Percentiles rank a stretch among this genome's conserved stretches.
Conservation (phyloP, 2,113 vertebrate genomes). For the Scatophagus argus region DNA sequence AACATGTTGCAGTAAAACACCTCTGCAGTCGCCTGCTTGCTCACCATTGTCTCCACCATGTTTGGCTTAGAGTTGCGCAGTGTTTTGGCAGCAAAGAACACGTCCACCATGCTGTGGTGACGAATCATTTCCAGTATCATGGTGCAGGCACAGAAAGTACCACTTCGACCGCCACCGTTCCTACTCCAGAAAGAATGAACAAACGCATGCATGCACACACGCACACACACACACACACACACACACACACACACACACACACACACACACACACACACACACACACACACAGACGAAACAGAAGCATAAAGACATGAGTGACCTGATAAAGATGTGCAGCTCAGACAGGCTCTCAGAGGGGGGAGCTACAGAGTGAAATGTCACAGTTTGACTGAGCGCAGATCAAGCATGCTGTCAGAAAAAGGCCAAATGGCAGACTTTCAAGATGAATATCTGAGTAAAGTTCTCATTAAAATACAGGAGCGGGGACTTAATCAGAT, state of each 20-base stretch:
- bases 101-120: conserved; percentile 93
- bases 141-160: conserved; percentile 95
- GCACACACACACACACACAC: conserved; percentile 19
- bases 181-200: conserved; percentile 72
- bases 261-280: conserved; percentile 23
- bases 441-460: conserved; percentile 63
- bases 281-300: conserved; percentile 38
- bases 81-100: conserved; percentile 96
- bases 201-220: too few species aligned
- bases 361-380: conserved; percentile 67
- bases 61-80: conserved; percentile 98
- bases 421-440: conserved; percentile 66
- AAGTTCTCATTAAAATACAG: conserved; percentile 72
- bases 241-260: conserved; percentile 30
- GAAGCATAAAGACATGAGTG: conserved; percentile 36
- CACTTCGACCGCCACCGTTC: conserved; percentile 93
- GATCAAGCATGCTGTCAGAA: conserved; percentile 71
- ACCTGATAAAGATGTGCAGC: conserved; percentile 54
- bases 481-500: conserved; percentile 60
- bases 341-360: conserved; percentile 45
- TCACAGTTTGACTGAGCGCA: conserved; percentile 64
- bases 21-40: conserved; percentile 45
- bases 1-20: background rate
- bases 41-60: conserved; percentile 99
- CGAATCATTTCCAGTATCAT: conserved; percentile 96